These are phyloP conservation scores for Lanistes nyassanus DNA, from an alignment of 1,140 invertebrate species.

Conservation along the genomic window DNA sequence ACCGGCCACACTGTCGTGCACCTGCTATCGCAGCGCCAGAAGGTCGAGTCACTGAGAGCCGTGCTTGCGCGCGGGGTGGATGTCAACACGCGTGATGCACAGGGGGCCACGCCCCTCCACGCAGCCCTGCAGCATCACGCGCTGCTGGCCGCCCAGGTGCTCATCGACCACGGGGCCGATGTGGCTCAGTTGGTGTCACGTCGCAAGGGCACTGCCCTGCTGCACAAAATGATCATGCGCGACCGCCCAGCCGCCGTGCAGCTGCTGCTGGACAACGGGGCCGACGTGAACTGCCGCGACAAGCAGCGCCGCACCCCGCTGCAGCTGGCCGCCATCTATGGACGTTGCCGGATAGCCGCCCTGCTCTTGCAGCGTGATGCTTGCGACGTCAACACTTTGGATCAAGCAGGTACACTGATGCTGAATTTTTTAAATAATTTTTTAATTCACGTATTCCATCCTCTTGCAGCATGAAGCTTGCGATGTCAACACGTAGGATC, in stretches of 20 bases:
- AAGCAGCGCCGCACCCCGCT: conserved; percentile 42
- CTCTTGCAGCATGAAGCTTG: too few relatives aligned
- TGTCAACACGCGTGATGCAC: conserved; percentile 26
- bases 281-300: conserved; percentile 44
- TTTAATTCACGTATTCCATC: too few relatives aligned
- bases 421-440: too few relatives aligned
- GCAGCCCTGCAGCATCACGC: conserved; percentile 16
- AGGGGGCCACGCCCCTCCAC: conserved; percentile 39
- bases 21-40: conserved; percentile 42
- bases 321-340: conserved; percentile 45
- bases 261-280: conserved; percentile 49
- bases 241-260: conserved; percentile 44
- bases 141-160: conserved; percentile 36
- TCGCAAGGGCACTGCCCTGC: conserved; percentile 43
- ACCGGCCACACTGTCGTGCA: conserved; percentile 51
- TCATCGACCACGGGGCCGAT: conserved; percentile 52
- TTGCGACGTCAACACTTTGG: conserved; percentile 44
- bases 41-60: conserved; percentile 36
- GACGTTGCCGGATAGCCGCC: conserved; percentile 41
- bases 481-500: too few relatives aligned
- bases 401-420: conserved; percentile 37
- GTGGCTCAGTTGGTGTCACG: conserved; percentile 42
- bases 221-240: conserved; percentile 51
- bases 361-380: conserved; percentile 42
- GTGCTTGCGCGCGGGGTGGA: conserved; percentile 43